A percentile compares a stretch with the other conserved stretches of the same genome.
phyloP scores from a whole-genome alignment of 2,888 invertebrate species.

The Agrotis clavis region DNA sequence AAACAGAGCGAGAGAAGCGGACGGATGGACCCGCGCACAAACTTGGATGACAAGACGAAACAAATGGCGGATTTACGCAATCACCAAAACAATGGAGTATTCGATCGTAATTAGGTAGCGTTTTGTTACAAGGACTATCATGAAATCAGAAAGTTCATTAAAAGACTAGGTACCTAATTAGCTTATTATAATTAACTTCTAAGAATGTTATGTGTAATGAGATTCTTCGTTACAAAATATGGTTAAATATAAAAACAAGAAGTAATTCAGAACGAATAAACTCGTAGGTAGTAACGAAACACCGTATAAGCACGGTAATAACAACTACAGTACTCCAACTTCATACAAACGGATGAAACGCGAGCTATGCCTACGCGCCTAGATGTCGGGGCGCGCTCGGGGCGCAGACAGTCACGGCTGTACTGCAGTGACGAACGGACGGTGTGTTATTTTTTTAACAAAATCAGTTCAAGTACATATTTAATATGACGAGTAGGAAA shows the following conservation, averaged over 20 bases:
- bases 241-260: slow-evolving; percentile 24
- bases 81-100: slow-evolving; percentile 69
- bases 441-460: too few relatives aligned
- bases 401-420: too few relatives aligned
- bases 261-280: slow-evolving; percentile 12
- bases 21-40: slow-evolving; percentile 57
- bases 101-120: slow-evolving; percentile 64
- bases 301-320: slow-evolving; percentile 25
- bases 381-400: too few relatives aligned
- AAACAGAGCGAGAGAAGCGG: slow-evolving; percentile 65
- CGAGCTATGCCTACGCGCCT: too few relatives aligned
- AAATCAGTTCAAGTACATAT: too few relatives aligned
- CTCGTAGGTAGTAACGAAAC: slow-evolving; percentile 23
- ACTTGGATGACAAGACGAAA: slow-evolving; percentile 60
- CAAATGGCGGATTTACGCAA: slow-evolving; percentile 76
- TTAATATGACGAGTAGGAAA: too few relatives aligned
- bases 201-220: slow-evolving; percentile 27
- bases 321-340: too few relatives aligned
- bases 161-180: slow-evolving; percentile 44
- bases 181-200: slow-evolving; percentile 34
- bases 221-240: slow-evolving; percentile 17
- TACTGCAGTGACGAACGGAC: too few relatives aligned
- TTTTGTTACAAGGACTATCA: slow-evolving; percentile 64
- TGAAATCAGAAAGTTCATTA: slow-evolving; percentile 65
- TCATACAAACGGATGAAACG: too few relatives aligned